Base-by-base conservation (phyloP, 2,888 invertebrate genomes). In the Ochlodes sylvanus region DNA sequence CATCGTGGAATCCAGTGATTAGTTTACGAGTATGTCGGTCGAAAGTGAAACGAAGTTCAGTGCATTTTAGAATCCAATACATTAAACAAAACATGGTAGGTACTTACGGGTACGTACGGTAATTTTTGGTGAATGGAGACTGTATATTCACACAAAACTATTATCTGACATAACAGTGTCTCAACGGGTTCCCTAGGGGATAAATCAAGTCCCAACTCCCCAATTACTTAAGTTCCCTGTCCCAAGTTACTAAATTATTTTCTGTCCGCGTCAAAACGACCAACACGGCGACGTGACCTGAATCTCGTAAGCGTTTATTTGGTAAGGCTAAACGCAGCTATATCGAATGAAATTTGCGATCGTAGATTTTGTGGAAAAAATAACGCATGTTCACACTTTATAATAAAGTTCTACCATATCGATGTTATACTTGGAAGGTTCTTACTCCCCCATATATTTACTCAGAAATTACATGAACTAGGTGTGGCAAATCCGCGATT, bases 141-240 rank as follows among this genome's bases (percentile, higher is more conserved):
- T 9, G 50, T 50, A 50, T 50, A 50, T 19, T 19, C 19, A 10
- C 50, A 19, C 34, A 15, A 52, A 64, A 56, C 64, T 64, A 64
- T 64, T 64, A 57, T 21, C 56, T 42, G 55, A 55, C 56, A 32
- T 32, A 56, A 63, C 27, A 15, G 10, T 41, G 55, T 64, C 57
- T 64, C 64, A 56, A 38, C 47, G 32, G 55, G 55, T 50, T 57
- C 50, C 58, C 52, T 42, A 27, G 58, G 17, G 52, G 50, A 66
- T 66, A 66, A 66, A 66, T 60, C 65, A 66, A 55, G 66, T 60
- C 60, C 66, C 66, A 42, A 66, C 58, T 66, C 42, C 38, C 66
- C 66, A 66, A 66, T 66, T 66, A 66, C 66, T 66, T 66, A 66
- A 65, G 60, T 58, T 66, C 42, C 15, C 57, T 58, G 50, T 50